A percentile compares a stretch with the other conserved stretches of the same genome.
These are phyloP conservation scores for Plutomurus gul DNA, from an alignment of 1,140 invertebrate genomes.

Conservation along the genomic window DNA sequence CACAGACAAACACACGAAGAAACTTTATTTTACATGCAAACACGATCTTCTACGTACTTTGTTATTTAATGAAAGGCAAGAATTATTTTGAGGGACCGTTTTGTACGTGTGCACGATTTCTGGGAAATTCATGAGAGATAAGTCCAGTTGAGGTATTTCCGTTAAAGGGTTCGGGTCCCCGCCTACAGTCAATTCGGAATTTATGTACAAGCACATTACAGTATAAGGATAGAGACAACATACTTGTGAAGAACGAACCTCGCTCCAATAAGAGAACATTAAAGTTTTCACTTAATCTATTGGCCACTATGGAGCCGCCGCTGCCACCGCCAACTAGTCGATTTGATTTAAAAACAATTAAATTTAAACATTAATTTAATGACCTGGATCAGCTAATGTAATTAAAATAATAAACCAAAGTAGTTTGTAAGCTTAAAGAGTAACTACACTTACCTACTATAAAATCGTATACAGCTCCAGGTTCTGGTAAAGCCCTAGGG, in stretches of 20 bases:
- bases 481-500: background rate
- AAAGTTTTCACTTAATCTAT: slow-evolving; percentile 59
- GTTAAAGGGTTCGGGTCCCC: slow-evolving; percentile 54
- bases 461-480: slow-evolving; percentile 36
- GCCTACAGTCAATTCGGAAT: slow-evolving; percentile 57
- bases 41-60: background rate
- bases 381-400: background rate
- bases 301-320: slow-evolving; percentile 62
- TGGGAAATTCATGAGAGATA: slow-evolving; percentile 65
- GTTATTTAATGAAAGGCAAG: slow-evolving; percentile 62
- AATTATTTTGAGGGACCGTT: slow-evolving; percentile 63
- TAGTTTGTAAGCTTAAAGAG: background rate
- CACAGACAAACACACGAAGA: background rate
- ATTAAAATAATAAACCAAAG: slow-evolving; percentile 65
- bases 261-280: slow-evolving; percentile 56
- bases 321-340: slow-evolving; percentile 63
- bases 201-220: too few species aligned
- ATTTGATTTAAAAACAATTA: slow-evolving; percentile 68
- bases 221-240: too few species aligned
- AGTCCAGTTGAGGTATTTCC: slow-evolving; percentile 63
- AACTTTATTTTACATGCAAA: background rate
- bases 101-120: slow-evolving; percentile 70
- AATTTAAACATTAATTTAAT: background rate
- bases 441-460: slow-evolving; percentile 19
- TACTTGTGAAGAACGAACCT: background rate